phyloP scores from a whole-genome alignment of 2,113 vertebrate genomes.

The Potamarius usumacintae region DNA sequence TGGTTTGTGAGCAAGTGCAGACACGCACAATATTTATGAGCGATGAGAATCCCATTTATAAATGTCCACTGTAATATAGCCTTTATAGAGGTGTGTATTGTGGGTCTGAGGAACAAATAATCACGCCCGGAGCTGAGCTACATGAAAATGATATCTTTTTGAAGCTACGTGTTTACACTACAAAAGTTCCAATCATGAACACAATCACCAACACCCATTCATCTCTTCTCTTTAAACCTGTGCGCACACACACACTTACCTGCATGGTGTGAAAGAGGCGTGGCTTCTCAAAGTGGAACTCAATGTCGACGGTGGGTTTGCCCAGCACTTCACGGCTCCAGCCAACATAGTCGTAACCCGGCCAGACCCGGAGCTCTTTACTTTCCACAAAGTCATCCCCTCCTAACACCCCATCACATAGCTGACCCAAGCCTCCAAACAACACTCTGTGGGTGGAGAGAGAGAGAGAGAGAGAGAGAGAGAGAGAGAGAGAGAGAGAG shows the following conservation, averaged over 20 bases:
- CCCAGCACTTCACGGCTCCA: constrained; percentile 81
- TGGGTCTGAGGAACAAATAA: background rate
- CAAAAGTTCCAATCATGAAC: background rate
- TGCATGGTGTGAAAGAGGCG: constrained; percentile 84
- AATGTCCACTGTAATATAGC: background rate
- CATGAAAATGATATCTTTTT: background rate
- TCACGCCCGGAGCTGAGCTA: background rate
- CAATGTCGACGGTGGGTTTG: constrained; percentile 80
- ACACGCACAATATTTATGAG: background rate
- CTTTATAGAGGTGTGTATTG: background rate
- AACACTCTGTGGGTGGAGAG: constrained; percentile 73
- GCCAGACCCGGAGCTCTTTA: constrained; percentile 86
- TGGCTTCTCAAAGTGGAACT: constrained; percentile 87
- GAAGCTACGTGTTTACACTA: background rate
- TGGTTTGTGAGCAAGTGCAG: too few species aligned
- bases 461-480: background rate
- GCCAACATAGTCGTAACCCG: constrained; percentile 90
- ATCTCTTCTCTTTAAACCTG: background rate
- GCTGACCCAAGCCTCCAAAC: constrained; percentile 88
- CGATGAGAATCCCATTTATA: background rate
- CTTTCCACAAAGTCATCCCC: constrained; percentile 84
- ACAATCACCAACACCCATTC: background rate
- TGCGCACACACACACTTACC: constrained; percentile 68
- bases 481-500: too few species aligned
- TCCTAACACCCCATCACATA: constrained; percentile 85